Evolutionary conservation across 2,797 vertebrate genomes (phyloP).

Genomic region (Epinephelus malabaricus): DNA sequence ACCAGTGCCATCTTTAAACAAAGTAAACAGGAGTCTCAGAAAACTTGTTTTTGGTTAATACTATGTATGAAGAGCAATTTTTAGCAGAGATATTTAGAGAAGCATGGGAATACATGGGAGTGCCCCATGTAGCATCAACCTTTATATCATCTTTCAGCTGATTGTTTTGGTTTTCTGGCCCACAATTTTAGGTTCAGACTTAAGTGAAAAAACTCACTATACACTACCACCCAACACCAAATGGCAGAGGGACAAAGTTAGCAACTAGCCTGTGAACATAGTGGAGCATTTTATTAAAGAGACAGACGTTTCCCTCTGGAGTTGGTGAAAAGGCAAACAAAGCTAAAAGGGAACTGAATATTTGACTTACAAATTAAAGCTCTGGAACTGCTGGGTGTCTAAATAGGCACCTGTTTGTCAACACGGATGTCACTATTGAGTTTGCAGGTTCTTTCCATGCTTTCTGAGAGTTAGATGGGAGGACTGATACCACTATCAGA

Average conservation of each 20-base stretch:
- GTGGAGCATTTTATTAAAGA: neutral
- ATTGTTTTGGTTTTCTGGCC: neutral
- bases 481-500: neutral
- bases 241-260: neutral
- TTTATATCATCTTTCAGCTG: neutral
- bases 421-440: neutral
- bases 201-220: neutral
- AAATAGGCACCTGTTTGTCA: constrained; percentile 2
- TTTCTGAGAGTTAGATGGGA: neutral
- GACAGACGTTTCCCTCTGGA: neutral
- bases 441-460: neutral
- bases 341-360: no score
- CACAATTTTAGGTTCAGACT: neutral
- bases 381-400: neutral
- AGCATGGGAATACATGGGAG: neutral
- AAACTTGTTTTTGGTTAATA: constrained; percentile 2
- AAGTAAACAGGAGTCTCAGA: neutral
- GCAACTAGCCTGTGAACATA: neutral
- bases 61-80: neutral
- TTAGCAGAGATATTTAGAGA: neutral
- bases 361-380: neutral
- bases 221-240: neutral
- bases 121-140: neutral
- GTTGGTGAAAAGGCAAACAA: no score
- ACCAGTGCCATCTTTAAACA: neutral